phyloP scores from a whole-genome alignment of 1,140 invertebrate genomes.

The Diprion similis region DNA sequence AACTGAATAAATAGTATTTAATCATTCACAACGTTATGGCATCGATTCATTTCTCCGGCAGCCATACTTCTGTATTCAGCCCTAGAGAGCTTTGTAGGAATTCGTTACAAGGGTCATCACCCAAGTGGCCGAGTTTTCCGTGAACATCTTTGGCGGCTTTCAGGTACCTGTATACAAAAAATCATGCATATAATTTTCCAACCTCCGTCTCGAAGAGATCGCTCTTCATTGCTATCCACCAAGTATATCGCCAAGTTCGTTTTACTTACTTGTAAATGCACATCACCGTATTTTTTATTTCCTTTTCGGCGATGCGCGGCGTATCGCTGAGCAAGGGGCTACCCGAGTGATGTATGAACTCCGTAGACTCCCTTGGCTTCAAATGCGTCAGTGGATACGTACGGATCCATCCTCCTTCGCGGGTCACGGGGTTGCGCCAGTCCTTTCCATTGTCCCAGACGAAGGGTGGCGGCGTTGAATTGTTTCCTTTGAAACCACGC shows the following conservation, averaged over 20 bases:
- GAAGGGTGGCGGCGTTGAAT: conserved; percentile 27
- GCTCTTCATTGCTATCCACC: too few species aligned
- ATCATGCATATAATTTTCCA: neutral
- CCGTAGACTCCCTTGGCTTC: conserved; percentile 34
- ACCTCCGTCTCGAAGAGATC: too few species aligned
- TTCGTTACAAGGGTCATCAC: conserved; percentile 53
- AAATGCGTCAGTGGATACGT: conserved; percentile 61
- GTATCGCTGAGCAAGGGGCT: conserved; percentile 22
- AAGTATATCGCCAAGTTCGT: too few species aligned
- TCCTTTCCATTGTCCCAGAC: conserved; percentile 70
- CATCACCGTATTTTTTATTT: conserved; percentile 50
- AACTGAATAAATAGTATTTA: too few species aligned
- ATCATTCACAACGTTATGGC: neutral
- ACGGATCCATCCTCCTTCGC: conserved; percentile 69
- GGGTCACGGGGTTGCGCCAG: conserved; percentile 62
- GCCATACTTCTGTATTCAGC: conserved; percentile 56
- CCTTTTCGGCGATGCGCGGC: conserved; percentile 41
- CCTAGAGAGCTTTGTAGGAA: conserved; percentile 46
- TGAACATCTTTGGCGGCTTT: conserved; percentile 55
- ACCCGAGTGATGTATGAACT: conserved; percentile 23
- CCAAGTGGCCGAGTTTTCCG: conserved; percentile 51
- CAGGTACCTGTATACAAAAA: conserved; percentile 43
- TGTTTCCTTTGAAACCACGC: conserved; percentile 39
- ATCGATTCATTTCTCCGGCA: conserved; percentile 52
- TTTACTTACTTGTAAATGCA: conserved; percentile 51